Evolutionary conservation across 2,113 vertebrate species (phyloP), one percentile per base, ranked within the genome.

Genomic region (Lophochroa leadbeateri): DNA sequence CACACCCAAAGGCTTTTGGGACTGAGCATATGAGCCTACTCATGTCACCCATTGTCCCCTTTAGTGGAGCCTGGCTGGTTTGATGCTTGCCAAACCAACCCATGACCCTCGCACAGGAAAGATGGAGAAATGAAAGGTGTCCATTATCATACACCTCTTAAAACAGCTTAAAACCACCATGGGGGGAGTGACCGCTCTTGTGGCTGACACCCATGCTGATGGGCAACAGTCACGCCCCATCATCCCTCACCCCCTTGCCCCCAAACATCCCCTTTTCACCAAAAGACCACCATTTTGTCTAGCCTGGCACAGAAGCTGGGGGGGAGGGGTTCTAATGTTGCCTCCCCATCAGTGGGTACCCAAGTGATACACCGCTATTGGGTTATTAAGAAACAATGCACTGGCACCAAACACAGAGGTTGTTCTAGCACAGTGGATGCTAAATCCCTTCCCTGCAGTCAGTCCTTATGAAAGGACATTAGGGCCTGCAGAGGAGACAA

Each of bases 191-290:
- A 23, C 20, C 7, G 43, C 41, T 57, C 47, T 31, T 5, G 10
- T 0, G 0, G 49, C 10, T 52, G 39, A 46, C 19, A 21, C 3
- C 9, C 11, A 1, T 13, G 27, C 23, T 4, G 2, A 7, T 0
- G 8, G 29, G 55, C 29, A 70, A 33, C 0, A 6, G 41, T n/a
- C 13, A 1, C 16, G 33, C 20, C 25, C 39, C 61, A 47, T 13
- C 9, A 7, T 33, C 7, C 14, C 8, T 39, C n/a, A 15, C 33
- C 3, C 7, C 14, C 8, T 39, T 29, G 15, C 33, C 4, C 65
- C 29, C 14, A 5, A 17, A 17, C 28, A 69, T 2, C 35, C 14
- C 44, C 15, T 17, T 39, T 18, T 39, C 10, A 20, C 39, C 67
- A 25, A 0, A 24, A 18, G 8, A 2, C 60, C 81, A 21, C 17